These are phyloP conservation scores for Caenorhabditis briggsae DNA, from an alignment of 1,140 invertebrate species.

Conservation along the genomic window DNA sequence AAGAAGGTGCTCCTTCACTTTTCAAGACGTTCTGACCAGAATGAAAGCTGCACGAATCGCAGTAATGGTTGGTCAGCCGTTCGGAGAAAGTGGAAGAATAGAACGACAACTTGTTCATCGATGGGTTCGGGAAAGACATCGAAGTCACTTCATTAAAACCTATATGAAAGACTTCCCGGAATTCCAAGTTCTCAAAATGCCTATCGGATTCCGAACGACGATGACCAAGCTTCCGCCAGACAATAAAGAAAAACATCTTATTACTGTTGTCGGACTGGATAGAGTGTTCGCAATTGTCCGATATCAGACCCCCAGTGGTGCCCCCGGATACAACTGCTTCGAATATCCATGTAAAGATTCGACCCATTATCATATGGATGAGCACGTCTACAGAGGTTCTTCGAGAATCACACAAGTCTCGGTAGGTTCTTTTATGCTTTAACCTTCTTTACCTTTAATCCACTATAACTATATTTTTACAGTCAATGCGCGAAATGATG, in stretches of 20 bases:
- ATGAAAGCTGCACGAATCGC: conserved; percentile 27
- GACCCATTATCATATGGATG: conserved; percentile 28
- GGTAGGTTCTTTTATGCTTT: background rate
- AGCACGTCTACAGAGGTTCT: conserved; percentile 56
- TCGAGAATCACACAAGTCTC: background rate
- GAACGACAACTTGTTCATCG: background rate
- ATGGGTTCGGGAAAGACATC: background rate
- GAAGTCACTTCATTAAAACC: background rate
- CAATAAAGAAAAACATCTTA: background rate
- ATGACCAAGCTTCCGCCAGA: background rate
- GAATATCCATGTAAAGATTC: conserved; percentile 16
- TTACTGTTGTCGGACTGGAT: conserved; percentile 15
- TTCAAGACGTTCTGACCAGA: conserved; percentile 17
- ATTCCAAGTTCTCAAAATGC: conserved; percentile 43
- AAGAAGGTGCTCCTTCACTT: background rate
- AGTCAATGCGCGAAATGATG: background rate
- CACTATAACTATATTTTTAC: background rate
- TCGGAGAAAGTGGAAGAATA: background rate
- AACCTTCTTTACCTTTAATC: background rate
- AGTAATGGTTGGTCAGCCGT: conserved; percentile 21
- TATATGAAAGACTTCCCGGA: conserved; percentile 43
- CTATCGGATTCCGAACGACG: background rate
- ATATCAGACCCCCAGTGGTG: background rate
- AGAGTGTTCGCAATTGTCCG: conserved; percentile 23
- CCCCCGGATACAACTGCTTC: background rate